Percentiles rank a stretch among this genome's conserved stretches.
phyloP scores from a whole-genome alignment of 2,113 vertebrate species.

The Cyprinodon variegatus region DNA sequence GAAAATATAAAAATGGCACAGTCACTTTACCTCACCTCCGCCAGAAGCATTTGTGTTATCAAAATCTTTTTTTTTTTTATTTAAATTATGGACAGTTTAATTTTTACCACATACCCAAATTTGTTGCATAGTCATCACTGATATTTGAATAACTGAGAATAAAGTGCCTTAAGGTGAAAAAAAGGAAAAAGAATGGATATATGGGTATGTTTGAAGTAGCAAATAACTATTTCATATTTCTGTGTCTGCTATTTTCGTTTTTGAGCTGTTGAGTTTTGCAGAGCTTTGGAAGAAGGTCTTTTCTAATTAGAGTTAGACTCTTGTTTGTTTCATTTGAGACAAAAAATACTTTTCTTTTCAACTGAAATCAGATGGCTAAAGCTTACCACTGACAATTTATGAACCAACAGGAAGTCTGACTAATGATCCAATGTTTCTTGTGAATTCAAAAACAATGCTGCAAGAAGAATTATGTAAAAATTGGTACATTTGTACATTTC shows the following conservation, averaged over 20 bases:
- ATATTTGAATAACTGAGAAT: neutral
- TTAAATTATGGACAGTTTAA: neutral
- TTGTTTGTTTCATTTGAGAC: neutral
- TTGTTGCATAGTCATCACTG: neutral
- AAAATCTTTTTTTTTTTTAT: neutral
- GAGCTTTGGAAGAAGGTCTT: neutral
- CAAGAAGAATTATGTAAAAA: conserved; percentile 6
- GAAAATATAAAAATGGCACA: neutral
- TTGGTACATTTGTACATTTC: neutral
- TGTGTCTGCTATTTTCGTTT: neutral
- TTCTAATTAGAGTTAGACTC: neutral
- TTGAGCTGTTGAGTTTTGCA: neutral
- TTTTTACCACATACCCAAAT: neutral
- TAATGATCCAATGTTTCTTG: conserved; percentile 2
- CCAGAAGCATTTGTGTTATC: neutral
- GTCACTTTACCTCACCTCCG: neutral
- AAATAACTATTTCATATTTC: neutral
- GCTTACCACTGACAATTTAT: neutral
- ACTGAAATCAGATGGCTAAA: neutral
- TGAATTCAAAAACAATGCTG: conserved; percentile 3
- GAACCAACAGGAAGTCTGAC: neutral
- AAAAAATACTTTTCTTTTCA: neutral
- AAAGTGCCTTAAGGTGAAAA: neutral
- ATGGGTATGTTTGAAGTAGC: neutral
- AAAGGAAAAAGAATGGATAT: neutral